Conservation (phyloP, 2,113 vertebrate genomes). For the Poecilia latipinna region DNA sequence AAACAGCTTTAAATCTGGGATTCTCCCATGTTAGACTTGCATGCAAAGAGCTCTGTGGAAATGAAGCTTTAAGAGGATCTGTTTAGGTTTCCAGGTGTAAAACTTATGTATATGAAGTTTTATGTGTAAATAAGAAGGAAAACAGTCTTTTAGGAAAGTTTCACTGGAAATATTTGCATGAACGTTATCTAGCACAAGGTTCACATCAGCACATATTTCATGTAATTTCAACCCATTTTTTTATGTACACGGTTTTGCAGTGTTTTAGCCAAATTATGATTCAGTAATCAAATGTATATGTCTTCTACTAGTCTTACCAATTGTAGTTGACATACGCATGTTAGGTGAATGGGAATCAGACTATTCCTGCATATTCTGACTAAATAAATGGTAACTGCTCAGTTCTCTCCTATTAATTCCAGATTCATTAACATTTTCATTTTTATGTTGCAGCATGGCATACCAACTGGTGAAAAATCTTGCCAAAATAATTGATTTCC, state of each 20-base stretch:
- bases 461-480: too few species aligned
- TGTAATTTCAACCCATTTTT: background rate
- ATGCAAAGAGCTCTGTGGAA: background rate
- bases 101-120: background rate
- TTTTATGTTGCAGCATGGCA: too few species aligned
- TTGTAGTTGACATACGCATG: too few species aligned
- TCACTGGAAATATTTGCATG: background rate
- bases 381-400: too few species aligned
- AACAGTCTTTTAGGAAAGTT: background rate
- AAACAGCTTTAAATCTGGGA: background rate
- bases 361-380: too few species aligned
- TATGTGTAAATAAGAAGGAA: background rate
- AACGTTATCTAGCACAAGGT: background rate
- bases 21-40: background rate
- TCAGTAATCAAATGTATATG: background rate
- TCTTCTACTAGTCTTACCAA: too few species aligned
- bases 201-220: background rate
- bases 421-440: too few species aligned
- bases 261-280: background rate
- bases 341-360: too few species aligned
- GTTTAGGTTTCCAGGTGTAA: background rate
- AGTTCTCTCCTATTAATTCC: too few species aligned
- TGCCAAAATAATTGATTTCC: too few species aligned
- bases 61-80: background rate
- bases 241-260: background rate